Conservation (phyloP, 2,113 vertebrate species). For the Ia io region DNA sequence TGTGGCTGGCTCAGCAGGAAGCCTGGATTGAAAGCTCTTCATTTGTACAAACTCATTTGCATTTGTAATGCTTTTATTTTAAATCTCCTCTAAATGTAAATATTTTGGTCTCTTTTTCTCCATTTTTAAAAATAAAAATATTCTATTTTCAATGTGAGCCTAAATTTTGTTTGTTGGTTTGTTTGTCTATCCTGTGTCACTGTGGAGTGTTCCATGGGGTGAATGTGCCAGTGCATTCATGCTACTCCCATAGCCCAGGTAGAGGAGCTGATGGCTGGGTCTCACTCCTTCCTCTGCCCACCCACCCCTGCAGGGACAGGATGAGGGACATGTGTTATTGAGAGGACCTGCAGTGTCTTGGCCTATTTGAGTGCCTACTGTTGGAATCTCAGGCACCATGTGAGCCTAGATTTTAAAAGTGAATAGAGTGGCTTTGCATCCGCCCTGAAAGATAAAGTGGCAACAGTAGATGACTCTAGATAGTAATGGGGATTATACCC, state of each 20-base stretch:
- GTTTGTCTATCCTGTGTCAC: no score
- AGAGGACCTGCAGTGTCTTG: not conserved
- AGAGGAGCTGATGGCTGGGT: not conserved
- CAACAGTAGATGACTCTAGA: no score
- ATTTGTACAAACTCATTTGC: conserved; percentile 55
- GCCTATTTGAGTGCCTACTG: not conserved
- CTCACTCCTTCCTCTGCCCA: not conserved
- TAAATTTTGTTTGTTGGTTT: not conserved
- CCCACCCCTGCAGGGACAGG: not conserved
- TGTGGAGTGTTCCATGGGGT: no score
- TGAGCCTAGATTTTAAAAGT: not conserved
- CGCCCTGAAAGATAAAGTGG: not conserved
- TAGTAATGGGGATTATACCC: not conserved
- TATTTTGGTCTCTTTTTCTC: conserved; percentile 12
- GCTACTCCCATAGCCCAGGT: not conserved
- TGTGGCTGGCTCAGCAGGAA: conserved; percentile 45
- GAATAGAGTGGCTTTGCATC: not conserved
- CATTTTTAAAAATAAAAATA: conserved; percentile 32
- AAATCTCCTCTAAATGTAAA: conserved; percentile 59
- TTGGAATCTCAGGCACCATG: not conserved
- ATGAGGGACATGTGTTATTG: not conserved
- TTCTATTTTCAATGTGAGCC: not conserved
- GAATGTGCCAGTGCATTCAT: no score
- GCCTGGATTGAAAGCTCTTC: conserved; percentile 29
- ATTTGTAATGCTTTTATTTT: conserved; percentile 68